A percentile compares a stretch with the other conserved stretches of the same genome.
These are phyloP conservation scores for Pseudomyrmex sp. DNA, from an alignment of 1,140 invertebrate genomes.

Conservation along the genomic window DNA sequence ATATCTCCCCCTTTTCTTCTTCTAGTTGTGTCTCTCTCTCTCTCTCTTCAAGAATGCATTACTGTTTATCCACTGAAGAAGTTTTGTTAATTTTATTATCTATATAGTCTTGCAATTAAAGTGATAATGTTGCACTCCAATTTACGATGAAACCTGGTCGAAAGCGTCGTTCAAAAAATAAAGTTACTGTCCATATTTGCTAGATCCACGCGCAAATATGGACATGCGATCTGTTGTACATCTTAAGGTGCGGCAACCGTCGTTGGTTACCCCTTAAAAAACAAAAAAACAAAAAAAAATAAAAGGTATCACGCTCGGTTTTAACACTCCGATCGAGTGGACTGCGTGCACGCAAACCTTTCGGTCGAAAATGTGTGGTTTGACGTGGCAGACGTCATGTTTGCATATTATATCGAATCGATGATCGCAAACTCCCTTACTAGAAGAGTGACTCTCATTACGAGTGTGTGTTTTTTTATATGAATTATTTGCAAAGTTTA, in stretches of 20 bases:
- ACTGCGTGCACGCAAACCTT: slow-evolving; percentile 63
- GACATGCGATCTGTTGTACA: slow-evolving; percentile 55
- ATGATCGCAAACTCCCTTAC: slow-evolving; percentile 7
- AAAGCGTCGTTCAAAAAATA: background rate
- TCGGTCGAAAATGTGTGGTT: slow-evolving; percentile 56
- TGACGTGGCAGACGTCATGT: slow-evolving; percentile 52
- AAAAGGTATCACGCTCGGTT: slow-evolving; percentile 67
- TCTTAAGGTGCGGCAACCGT: slow-evolving; percentile 61
- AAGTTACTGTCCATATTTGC: background rate
- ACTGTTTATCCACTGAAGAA: background rate
- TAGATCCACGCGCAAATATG: slow-evolving; percentile 20
- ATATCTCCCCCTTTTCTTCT: no score
- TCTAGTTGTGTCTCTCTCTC: no score
- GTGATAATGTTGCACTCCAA: no score
- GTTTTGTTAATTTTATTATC: no score
- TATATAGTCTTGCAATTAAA: slow-evolving; percentile 9
- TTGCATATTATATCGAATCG: slow-evolving; percentile 66
- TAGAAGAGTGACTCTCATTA: background rate
- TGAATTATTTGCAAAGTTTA: background rate
- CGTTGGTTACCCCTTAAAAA: slow-evolving; percentile 70
- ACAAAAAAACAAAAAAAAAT: slow-evolving; percentile 67
- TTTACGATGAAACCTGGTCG: background rate
- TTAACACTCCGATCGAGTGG: slow-evolving; percentile 67
- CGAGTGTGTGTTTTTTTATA: background rate
- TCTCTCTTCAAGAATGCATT: background rate